phyloP scores from a whole-genome alignment of 1,140 invertebrate genomes.

The Hyles euphorbiae region DNA sequence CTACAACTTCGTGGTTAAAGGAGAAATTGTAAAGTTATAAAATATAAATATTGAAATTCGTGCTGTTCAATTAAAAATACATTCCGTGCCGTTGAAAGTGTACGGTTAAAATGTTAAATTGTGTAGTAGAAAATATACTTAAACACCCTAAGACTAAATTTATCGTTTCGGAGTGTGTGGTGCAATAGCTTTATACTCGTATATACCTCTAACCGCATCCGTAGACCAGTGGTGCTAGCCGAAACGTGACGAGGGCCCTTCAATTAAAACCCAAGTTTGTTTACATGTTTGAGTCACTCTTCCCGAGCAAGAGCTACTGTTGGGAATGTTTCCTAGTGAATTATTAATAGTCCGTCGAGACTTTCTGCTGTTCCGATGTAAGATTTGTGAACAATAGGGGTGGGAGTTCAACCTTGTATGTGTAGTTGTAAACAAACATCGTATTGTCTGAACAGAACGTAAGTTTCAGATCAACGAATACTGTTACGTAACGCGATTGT shows the following conservation, averaged over 20 bases:
- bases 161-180: constrained; percentile 9
- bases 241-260: constrained; percentile 49
- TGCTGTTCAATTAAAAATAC: constrained; percentile 7
- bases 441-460: not conserved
- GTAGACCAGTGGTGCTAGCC: constrained; percentile 23
- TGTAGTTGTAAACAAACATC: too few relatives aligned
- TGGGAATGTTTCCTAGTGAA: constrained; percentile 24
- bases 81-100: constrained; percentile 30
- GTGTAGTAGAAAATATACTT: constrained; percentile 34
- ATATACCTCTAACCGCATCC: constrained; percentile 33
- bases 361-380: not conserved
- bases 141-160: constrained; percentile 13
- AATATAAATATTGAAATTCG: too few relatives aligned
- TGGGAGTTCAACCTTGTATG: too few relatives aligned
- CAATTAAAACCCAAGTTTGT: constrained; percentile 68
- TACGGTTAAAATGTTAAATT: constrained; percentile 34
- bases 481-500: constrained; percentile 30
- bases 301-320: constrained; percentile 23
- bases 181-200: constrained; percentile 30
- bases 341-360: not conserved
- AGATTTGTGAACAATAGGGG: too few relatives aligned
- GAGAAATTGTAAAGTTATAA: too few relatives aligned
- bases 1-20: too few relatives aligned
- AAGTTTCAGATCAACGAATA: constrained; percentile 20
- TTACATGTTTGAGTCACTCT: constrained; percentile 57